phyloP scores from a whole-genome alignment of 2,888 invertebrate genomes.

The Heliconius charithonia region DNA sequence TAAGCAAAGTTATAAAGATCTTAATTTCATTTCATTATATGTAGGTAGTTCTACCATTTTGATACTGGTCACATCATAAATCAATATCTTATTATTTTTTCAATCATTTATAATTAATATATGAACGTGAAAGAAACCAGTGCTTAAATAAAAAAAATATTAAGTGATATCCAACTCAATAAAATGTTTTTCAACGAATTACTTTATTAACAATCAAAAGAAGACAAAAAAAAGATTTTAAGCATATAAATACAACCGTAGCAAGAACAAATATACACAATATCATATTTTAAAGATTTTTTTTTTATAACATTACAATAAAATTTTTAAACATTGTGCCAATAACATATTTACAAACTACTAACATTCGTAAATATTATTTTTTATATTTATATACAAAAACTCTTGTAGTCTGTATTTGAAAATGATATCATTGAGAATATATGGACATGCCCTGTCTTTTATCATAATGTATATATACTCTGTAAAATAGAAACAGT shows the following conservation, averaged over 20 bases:
- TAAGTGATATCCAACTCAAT: neutral
- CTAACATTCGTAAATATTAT: slow-evolving; percentile 42
- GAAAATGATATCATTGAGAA: neutral
- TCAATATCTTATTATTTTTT: neutral
- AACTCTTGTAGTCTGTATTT: slow-evolving; percentile 6
- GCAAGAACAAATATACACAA: neutral
- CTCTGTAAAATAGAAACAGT: neutral
- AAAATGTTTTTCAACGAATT: neutral
- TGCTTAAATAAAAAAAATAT: neutral
- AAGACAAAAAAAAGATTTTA: neutral
- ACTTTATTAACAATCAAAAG: neutral
- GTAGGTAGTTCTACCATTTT: neutral
- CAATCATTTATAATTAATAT: neutral
- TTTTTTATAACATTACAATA: neutral
- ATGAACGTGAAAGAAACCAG: neutral
- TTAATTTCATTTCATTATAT: no score
- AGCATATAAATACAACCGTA: neutral
- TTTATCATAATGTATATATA: neutral
- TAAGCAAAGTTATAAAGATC: no score
- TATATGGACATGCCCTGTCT: neutral
- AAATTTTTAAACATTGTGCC: slow-evolving; percentile 22
- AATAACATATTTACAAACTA: slow-evolving; percentile 39
- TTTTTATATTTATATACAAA: neutral
- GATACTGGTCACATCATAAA: neutral
- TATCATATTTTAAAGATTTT: neutral